These are phyloP conservation scores for Vanessa atalanta DNA, from an alignment of 1,140 invertebrate genomes.

Conservation along the genomic window DNA sequence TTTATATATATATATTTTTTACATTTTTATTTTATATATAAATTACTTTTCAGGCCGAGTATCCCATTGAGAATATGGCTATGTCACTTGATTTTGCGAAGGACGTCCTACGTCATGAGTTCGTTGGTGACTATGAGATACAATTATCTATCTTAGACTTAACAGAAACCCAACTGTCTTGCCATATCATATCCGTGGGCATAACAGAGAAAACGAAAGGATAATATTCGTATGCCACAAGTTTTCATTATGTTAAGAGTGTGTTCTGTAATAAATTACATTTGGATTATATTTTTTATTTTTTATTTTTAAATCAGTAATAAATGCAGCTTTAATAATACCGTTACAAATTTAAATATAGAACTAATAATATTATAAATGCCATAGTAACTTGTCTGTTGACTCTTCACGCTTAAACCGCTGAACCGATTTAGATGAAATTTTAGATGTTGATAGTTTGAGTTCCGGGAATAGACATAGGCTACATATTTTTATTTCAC, in stretches of 20 bases:
- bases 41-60: slow-evolving; percentile 38
- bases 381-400: too few relatives aligned
- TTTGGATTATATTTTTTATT: too few relatives aligned
- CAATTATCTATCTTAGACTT: slow-evolving; percentile 33
- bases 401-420: too few relatives aligned
- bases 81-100: slow-evolving; percentile 47
- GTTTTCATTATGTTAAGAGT: not conserved
- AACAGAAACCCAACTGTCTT: slow-evolving; percentile 34
- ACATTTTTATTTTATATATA: not conserved
- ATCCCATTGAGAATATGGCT: slow-evolving; percentile 34
- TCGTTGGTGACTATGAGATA: slow-evolving; percentile 48
- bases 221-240: not conserved
- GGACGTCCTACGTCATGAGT: slow-evolving; percentile 45
- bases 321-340: too few relatives aligned
- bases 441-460: too few relatives aligned
- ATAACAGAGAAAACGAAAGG: slow-evolving; percentile 40
- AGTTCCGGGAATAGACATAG: too few relatives aligned
- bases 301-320: too few relatives aligned
- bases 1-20: too few relatives aligned
- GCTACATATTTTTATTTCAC: too few relatives aligned
- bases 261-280: not conserved
- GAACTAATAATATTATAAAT: too few relatives aligned
- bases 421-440: too few relatives aligned
- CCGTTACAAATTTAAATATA: too few relatives aligned
- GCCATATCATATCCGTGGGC: slow-evolving; percentile 41